Conservation (phyloP, 1,140 invertebrate species). For the Campoletis sonorensis region DNA sequence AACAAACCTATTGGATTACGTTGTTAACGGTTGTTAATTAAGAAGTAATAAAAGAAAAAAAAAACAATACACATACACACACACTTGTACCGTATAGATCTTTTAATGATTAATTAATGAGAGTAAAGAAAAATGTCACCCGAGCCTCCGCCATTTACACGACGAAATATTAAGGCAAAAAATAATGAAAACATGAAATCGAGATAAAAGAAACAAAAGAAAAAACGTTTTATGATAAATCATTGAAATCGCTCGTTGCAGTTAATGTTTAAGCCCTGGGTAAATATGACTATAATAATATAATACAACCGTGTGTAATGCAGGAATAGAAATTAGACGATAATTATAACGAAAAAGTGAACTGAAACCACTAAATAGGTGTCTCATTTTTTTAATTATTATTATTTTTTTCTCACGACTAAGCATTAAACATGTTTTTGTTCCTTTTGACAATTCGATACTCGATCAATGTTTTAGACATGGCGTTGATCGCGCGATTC, state of each 20-base stretch:
- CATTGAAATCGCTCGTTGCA: constrained; percentile 52
- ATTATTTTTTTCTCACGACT: background rate
- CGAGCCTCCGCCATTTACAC: constrained; percentile 37
- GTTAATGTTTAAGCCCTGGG: constrained; percentile 62
- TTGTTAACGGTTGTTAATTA: constrained; percentile 68
- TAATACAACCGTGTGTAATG: constrained; percentile 42
- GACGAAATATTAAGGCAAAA: constrained; percentile 24
- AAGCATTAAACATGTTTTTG: background rate
- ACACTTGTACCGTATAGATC: constrained; percentile 23
- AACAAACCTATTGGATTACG: constrained; percentile 65
- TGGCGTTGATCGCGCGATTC: background rate
- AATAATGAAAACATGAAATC: too few relatives aligned
- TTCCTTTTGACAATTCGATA: background rate
- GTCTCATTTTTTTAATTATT: background rate
- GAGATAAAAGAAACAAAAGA: too few relatives aligned
- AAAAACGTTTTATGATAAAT: constrained; percentile 50
- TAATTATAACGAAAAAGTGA: constrained; percentile 34
- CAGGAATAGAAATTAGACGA: constrained; percentile 34
- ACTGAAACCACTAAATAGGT: constrained; percentile 19
- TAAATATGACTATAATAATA: constrained; percentile 65
- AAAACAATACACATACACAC: too few relatives aligned
- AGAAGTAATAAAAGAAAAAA: constrained; percentile 56
- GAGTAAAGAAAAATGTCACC: constrained; percentile 21
- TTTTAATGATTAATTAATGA: constrained; percentile 38
- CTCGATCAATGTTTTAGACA: background rate